phyloP scores from a whole-genome alignment of 2,113 vertebrate genomes.

The Aramus guarauna region DNA sequence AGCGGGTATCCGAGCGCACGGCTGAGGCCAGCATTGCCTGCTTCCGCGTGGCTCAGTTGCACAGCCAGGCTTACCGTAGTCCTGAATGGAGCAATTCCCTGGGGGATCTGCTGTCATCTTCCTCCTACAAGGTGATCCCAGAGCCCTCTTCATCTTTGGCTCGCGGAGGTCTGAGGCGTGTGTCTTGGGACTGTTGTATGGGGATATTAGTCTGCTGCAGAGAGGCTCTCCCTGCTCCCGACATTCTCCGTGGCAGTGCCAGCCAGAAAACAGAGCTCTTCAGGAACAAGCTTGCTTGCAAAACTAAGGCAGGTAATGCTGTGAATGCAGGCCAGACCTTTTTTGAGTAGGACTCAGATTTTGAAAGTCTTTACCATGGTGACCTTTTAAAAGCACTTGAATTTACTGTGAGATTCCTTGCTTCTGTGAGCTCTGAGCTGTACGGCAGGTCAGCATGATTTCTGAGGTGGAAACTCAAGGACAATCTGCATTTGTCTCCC shows the following conservation, averaged over 20 bases:
- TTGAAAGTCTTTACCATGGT: not conserved
- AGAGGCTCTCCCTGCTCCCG: not conserved
- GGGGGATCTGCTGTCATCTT: not conserved
- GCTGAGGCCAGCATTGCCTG: not conserved
- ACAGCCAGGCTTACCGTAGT: accelerated
- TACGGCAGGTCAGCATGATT: not conserved
- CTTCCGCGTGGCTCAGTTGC: not conserved
- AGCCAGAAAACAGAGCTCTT: not conserved
- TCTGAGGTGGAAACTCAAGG: not conserved
- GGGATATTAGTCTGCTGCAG: not conserved
- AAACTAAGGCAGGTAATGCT: not conserved
- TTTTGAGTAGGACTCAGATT: not conserved
- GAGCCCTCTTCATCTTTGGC: not conserved
- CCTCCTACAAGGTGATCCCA: not conserved
- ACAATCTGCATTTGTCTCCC: not conserved
- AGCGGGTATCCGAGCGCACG: accelerated
- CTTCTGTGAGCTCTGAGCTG: not conserved
- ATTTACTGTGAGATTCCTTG: not conserved
- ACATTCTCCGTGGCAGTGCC: not conserved
- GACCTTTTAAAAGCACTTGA: not conserved
- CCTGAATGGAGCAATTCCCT: not conserved
- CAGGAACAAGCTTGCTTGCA: not conserved
- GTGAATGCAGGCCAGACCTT: not conserved
- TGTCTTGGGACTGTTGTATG: accelerated
- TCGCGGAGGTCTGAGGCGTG: accelerated